Conservation (phyloP, 2,888 invertebrate species). For the Chymomyza fuscimana region DNA sequence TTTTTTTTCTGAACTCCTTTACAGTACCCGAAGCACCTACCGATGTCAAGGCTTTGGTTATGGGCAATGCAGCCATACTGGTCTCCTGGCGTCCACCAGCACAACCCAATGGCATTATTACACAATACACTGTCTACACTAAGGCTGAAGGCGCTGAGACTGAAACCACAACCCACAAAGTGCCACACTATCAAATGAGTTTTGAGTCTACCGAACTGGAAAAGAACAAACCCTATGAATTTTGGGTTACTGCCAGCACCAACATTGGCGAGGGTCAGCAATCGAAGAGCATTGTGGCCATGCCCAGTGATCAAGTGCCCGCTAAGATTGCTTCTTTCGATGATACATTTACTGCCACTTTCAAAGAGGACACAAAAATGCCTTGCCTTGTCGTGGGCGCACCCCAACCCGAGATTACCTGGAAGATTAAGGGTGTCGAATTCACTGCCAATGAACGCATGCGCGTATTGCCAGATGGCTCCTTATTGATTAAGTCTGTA, state of each 20-base stretch:
- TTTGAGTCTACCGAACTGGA: conserved; percentile 92
- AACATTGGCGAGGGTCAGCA: conserved; percentile 96
- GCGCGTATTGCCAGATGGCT: conserved; percentile 92
- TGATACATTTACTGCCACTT: conserved; percentile 94
- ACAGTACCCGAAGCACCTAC: conserved; percentile 95
- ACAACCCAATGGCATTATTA: conserved; percentile 95
- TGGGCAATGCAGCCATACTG: conserved; percentile 94
- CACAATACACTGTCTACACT: conserved; percentile 95
- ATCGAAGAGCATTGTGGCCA: conserved; percentile 91
- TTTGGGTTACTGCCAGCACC: conserved; percentile 96
- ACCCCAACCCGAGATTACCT: conserved; percentile 92
- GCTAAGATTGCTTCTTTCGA: conserved; percentile 97
- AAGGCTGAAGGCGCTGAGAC: conserved; percentile 85
- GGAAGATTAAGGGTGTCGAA: conserved; percentile 91
- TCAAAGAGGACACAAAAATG: conserved; percentile 94
- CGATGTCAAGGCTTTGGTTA: conserved; percentile 94
- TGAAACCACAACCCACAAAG: conserved; percentile 87
- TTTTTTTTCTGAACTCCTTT: conserved; percentile 29
- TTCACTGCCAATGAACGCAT: conserved; percentile 90
- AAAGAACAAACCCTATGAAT: conserved; percentile 91
- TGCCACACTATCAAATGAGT: conserved; percentile 91
- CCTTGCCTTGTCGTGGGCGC: conserved; percentile 96
- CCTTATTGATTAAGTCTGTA: conserved; percentile 93
- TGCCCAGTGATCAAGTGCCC: conserved; percentile 89
- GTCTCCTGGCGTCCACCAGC: conserved; percentile 96